Percentiles rank a stretch among this genome's conserved stretches.
phyloP scores from a whole-genome alignment of 2,797 vertebrate species.

The Chrosomus eos region DNA sequence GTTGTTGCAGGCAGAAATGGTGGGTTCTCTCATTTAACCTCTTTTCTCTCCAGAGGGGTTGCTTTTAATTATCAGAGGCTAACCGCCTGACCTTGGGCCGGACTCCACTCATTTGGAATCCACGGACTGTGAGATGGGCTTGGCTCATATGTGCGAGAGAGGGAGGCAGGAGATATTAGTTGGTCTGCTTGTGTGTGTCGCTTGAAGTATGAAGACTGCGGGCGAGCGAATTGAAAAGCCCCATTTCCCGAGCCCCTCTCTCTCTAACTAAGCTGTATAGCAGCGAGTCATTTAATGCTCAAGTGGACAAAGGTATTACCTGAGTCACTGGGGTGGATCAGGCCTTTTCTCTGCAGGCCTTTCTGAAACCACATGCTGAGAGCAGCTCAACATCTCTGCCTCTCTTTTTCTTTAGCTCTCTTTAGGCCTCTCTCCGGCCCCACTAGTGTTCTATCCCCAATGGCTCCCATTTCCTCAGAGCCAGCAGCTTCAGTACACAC shows the following conservation, averaged over 20 bases:
- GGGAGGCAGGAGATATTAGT: conserved; percentile 35
- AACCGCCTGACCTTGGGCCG: conserved; percentile 87
- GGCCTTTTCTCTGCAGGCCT: conserved; percentile 76
- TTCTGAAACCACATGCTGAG: conserved; percentile 77
- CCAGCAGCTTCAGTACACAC: conserved; percentile 59
- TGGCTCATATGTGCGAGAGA: conserved; percentile 72
- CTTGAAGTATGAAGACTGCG: conserved; percentile 49
- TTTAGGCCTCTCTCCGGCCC: conserved; percentile 38
- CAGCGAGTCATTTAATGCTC: conserved; percentile 84
- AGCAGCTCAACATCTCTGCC: conserved; percentile 71
- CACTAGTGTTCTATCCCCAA: conserved; percentile 57
- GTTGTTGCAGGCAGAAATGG: conserved; percentile 73
- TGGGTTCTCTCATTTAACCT: conserved; percentile 85
- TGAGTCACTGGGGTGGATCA: conserved; percentile 82
- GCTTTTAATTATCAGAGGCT: conserved; percentile 92
- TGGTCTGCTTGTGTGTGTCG: conserved; percentile 46
- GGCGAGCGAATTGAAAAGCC: conserved; percentile 69
- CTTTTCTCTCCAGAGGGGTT: conserved; percentile 83
- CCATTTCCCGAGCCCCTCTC: conserved; percentile 69
- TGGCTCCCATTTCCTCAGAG: conserved; percentile 76
- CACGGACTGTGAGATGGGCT: conserved; percentile 80
- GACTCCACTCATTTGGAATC: conserved; percentile 82
- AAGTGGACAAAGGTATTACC: conserved; percentile 87
- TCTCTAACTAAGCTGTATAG: conserved; percentile 84
- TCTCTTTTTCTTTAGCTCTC: conserved; percentile 46